Conservation (phyloP, 2,797 vertebrate genomes). For the Microctenopoma steveboyesi region DNA sequence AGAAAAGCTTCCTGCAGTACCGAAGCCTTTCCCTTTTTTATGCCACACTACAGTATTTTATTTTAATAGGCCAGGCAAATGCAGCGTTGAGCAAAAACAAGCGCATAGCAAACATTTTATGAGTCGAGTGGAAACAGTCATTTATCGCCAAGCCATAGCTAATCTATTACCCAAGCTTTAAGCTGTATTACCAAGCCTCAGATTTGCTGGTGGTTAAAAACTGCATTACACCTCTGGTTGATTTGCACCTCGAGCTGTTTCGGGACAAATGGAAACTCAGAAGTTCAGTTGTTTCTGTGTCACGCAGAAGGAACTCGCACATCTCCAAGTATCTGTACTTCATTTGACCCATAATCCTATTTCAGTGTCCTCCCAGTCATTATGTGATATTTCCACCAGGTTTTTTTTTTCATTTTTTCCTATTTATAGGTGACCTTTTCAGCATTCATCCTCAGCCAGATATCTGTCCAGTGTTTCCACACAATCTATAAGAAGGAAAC, state of each 20-base stretch:
- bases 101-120: constrained; percentile 79
- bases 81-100: constrained; percentile 80
- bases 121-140: constrained; percentile 81
- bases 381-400: constrained; percentile 79
- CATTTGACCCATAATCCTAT: constrained; percentile 75
- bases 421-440: constrained; percentile 81
- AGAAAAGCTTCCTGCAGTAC: constrained; percentile 71
- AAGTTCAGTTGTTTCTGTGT: constrained; percentile 53
- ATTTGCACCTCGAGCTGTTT: constrained; percentile 65
- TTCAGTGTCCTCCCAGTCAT: constrained; percentile 75
- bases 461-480: constrained; percentile 80
- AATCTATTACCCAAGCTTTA: constrained; percentile 76
- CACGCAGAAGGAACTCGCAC: constrained; percentile 65
- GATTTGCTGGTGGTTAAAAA: constrained; percentile 70
- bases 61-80: constrained; percentile 78
- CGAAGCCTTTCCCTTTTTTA: constrained; percentile 46
- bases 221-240: constrained; percentile 69
- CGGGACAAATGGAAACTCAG: constrained; percentile 65
- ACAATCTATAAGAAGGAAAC: constrained; percentile 76
- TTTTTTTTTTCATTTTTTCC: constrained; percentile 68
- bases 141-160: constrained; percentile 80
- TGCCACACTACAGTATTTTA: constrained; percentile 77
- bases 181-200: constrained; percentile 67
- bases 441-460: constrained; percentile 71
- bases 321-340: constrained; percentile 75